Conservation (phyloP, 2,797 vertebrate genomes). For the Odontamblyopus lacepedii region DNA sequence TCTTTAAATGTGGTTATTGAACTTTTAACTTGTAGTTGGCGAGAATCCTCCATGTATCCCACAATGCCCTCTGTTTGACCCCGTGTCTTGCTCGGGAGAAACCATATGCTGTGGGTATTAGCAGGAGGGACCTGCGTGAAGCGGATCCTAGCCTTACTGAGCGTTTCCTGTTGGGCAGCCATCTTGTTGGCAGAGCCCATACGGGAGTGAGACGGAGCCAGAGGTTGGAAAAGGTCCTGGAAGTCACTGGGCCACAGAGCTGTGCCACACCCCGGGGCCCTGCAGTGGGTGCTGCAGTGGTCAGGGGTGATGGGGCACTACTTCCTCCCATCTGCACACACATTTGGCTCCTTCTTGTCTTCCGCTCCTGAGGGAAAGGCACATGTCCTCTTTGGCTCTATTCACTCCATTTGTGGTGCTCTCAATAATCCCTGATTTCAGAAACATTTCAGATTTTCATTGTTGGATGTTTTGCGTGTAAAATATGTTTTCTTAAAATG, state of each 20-base stretch:
- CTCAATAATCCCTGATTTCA: too few species aligned
- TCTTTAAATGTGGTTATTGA: too few species aligned
- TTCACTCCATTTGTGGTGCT: not conserved
- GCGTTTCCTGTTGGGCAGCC: conserved; percentile 16
- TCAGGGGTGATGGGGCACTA: conserved; percentile 14
- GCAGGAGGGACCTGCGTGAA: conserved; percentile 27
- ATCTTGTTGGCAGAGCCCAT: conserved; percentile 26
- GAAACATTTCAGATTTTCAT: too few species aligned
- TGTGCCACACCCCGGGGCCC: conserved; percentile 1
- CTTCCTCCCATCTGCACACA: conserved; percentile 15
- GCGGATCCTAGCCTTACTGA: conserved; percentile 30
- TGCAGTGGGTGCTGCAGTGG: not conserved
- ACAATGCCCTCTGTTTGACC: conserved; percentile 30
- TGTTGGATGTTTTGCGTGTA: too few species aligned
- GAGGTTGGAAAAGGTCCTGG: conserved; percentile 35
- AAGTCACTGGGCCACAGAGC: conserved; percentile 30
- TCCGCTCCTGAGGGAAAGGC: conserved; percentile 29
- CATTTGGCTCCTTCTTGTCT: conserved; percentile 15
- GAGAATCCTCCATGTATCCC: conserved; percentile 24
- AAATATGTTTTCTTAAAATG: too few species aligned
- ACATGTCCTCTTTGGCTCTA: conserved; percentile 16
- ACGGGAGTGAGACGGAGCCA: conserved; percentile 21
- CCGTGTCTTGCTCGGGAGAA: conserved; percentile 32
- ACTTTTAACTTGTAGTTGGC: not conserved
- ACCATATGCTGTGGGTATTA: conserved; percentile 49